Conservation (phyloP, 2,797 vertebrate genomes). For the Pseudochirops cupreus region DNA sequence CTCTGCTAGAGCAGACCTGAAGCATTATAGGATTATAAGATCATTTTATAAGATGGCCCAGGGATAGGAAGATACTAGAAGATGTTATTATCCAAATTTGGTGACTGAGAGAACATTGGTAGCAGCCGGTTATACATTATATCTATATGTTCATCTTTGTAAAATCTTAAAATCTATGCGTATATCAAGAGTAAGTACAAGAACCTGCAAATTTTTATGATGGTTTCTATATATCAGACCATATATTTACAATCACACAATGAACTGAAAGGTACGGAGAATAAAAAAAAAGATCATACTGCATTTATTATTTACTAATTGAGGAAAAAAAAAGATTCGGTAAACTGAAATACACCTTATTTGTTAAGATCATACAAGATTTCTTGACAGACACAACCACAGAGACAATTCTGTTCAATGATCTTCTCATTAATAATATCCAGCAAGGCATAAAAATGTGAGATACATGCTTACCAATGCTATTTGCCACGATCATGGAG, state of each 20-base stretch:
- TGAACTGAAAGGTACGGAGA: neutral
- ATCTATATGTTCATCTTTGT: neutral
- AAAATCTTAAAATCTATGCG: neutral
- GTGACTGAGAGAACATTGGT: neutral
- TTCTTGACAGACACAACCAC: neutral
- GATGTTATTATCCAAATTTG: neutral
- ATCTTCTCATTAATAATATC: neutral
- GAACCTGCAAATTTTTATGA: neutral
- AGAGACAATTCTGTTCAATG: neutral
- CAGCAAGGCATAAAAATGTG: neutral
- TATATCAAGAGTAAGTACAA: neutral
- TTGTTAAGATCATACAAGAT: neutral
- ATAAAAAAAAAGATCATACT: neutral
- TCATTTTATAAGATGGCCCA: neutral
- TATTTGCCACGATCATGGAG: neutral
- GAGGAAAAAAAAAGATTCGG: neutral
- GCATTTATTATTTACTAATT: neutral
- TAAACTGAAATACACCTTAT: neutral
- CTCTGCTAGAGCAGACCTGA: too few species aligned
- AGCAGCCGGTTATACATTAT: neutral
- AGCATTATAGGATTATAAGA: neutral
- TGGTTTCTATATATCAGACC: neutral
- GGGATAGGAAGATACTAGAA: neutral
- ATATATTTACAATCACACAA: neutral
- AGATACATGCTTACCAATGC: neutral